A percentile compares a stretch with the other conserved stretches of the same genome.
Evolutionary conservation across 2,113 vertebrate species (phyloP).

Genomic region (Pontoporia blainvillei): DNA sequence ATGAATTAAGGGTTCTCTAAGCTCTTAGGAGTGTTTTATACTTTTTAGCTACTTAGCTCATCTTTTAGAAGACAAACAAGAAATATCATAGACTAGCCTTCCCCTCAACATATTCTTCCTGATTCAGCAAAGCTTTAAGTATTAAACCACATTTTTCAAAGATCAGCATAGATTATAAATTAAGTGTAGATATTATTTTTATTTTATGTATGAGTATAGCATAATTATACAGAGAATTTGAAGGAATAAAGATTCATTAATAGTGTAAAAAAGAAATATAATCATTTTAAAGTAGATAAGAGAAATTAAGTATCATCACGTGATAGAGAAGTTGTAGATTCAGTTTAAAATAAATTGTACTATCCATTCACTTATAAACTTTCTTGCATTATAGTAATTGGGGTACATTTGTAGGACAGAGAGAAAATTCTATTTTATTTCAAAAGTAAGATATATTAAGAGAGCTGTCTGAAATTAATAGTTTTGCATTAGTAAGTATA

Average conservation of each 20-base stretch:
- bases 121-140: neutral
- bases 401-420: neutral
- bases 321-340: neutral
- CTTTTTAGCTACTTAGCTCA: slow-evolving; percentile 66
- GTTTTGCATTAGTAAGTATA: neutral
- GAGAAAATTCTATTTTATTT: neutral
- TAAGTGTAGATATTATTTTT: neutral
- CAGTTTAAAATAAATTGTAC: neutral
- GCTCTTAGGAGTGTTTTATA: slow-evolving; percentile 60
- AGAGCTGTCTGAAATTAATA: neutral
- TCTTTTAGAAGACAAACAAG: slow-evolving; percentile 64
- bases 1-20: slow-evolving; percentile 71
- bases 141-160: slow-evolving; percentile 52
- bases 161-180: slow-evolving; percentile 60
- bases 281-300: neutral
- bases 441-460: neutral
- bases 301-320: neutral
- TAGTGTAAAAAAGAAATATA: neutral
- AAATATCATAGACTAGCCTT: slow-evolving; percentile 41
- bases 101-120: neutral
- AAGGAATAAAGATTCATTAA: neutral
- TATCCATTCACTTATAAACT: neutral
- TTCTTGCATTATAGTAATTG: neutral
- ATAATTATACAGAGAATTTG: neutral
- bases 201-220: neutral